Base-by-base conservation (phyloP, 1,140 invertebrate species). In the Amphibalanus amphitrite region DNA sequence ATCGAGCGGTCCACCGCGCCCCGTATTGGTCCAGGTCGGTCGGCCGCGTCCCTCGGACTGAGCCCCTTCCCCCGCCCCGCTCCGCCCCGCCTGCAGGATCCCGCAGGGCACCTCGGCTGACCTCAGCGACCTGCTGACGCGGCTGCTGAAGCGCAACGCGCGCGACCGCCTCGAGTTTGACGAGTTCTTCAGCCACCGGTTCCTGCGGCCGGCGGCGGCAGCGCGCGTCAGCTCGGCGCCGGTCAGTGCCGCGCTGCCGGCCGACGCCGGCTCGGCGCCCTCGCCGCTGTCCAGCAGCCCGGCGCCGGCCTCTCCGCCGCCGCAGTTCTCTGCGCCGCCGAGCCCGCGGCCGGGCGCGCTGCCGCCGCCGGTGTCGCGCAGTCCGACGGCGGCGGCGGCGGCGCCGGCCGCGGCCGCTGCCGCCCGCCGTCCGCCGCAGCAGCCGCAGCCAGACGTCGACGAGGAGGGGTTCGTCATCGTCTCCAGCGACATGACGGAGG, bases 151-250 rank as follows among this genome's bases (percentile, higher is more conserved):
- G 75, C 86, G 95, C 71, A 97, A 97, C 82, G 89, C 97, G 26
- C 88, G 88, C 77, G 95, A 98, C 79, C 85, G 97, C 72, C 95
- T 99, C 85, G 88, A 92, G 71, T 98, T 98, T 82, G 93, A 97
- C 76, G 86, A 87, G 72, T 97, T 97, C 82, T 97, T 97, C 82
- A 89, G 86, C 79, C 95, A 98, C 82, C 84, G 88, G 65, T 97
- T 97, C 81, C 83, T 97, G 71, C 87, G 89, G 71, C 67, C 70
- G 78, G 70, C 81, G 80, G 70, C 83, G 71, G 79, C 81, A 38
- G 82, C 80, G 64, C 83, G 76, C 29, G 75, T 74, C 26, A 71
- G 29, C 28, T 29, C 28, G 30, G 69, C 28, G 17, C 29, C 29
- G 29, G 33, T 69, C 10, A 25, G 47, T 20, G 20, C 20, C 47